Conservation (phyloP, 1,140 invertebrate species). For the Atopsyche davidsoni region DNA sequence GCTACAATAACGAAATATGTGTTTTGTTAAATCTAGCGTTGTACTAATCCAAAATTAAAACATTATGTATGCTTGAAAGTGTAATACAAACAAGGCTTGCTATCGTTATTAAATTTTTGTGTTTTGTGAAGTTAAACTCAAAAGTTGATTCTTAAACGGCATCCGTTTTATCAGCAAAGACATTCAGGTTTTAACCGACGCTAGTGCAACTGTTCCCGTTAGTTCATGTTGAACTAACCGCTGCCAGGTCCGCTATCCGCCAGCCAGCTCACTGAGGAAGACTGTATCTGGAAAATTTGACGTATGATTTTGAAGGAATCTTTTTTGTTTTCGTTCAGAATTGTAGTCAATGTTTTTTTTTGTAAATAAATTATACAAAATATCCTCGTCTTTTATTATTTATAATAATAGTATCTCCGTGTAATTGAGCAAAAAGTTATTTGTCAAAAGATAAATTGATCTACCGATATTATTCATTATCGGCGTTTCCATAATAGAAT, state of each 20-base stretch:
- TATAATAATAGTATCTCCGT: too few relatives aligned
- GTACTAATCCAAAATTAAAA: too few relatives aligned
- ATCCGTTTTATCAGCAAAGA: conserved; percentile 10
- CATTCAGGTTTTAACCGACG: too few relatives aligned
- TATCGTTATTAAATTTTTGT: conserved; percentile 1
- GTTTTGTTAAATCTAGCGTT: too few relatives aligned
- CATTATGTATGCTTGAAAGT: too few relatives aligned
- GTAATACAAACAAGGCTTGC: too few relatives aligned
- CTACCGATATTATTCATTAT: too few relatives aligned
- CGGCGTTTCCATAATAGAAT: too few relatives aligned
- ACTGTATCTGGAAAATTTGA: background rate
- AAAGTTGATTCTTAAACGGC: conserved; percentile 20
- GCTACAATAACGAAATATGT: too few relatives aligned
- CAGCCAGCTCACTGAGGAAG: background rate
- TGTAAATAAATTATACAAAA: conserved; percentile 21
- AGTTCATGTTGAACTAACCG: conserved; percentile 20
- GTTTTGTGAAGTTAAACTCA: conserved; percentile 21
- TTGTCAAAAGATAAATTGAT: too few relatives aligned
- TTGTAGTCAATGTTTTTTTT: conserved; percentile 16
- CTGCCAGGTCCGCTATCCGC: background rate
- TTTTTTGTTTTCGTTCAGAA: conserved; percentile 9
- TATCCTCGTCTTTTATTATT: conserved; percentile 6
- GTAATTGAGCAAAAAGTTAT: too few relatives aligned
- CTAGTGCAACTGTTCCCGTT: background rate
- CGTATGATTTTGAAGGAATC: conserved; percentile 12